A percentile compares a stretch with the other conserved stretches of the same genome.
These are phyloP conservation scores for Sprattus sprattus DNA, from an alignment of 2,113 vertebrate genomes.

Conservation along the genomic window DNA sequence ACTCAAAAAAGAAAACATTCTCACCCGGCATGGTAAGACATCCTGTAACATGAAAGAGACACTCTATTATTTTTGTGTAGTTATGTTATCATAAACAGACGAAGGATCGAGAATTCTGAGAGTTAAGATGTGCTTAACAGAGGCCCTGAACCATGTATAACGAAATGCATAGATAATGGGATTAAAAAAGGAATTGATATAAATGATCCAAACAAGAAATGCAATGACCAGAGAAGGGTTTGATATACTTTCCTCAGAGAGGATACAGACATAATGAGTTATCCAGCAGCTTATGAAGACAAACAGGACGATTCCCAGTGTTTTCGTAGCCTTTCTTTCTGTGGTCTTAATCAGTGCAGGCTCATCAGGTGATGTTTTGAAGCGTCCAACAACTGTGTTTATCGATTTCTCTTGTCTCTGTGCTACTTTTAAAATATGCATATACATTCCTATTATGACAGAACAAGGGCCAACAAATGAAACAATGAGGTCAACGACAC, in stretches of 20 bases:
- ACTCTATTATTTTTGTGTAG: background rate
- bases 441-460: conserved; percentile 51
- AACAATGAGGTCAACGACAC: conserved; percentile 51
- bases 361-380: background rate
- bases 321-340: conserved; percentile 59
- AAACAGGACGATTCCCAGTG: conserved; percentile 52
- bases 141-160: background rate
- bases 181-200: background rate
- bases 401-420: conserved; percentile 59
- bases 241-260: background rate
- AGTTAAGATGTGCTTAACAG: background rate
- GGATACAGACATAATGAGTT: conserved; percentile 17
- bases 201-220: conserved; percentile 41
- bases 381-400: background rate
- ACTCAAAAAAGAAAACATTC: too few relatives aligned
- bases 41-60: background rate
- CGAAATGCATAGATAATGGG: background rate
- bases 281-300: conserved; percentile 53
- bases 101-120: background rate
- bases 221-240: conserved; percentile 12
- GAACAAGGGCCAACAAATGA: conserved; percentile 51
- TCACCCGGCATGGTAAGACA: too few relatives aligned
- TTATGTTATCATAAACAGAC: background rate
- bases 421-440: conserved; percentile 54
- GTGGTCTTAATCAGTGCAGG: conserved; percentile 42